Evolutionary conservation across 92 coral and sea anemone genomes (phyloP).

Genomic region (Chrysogorgia sp.): DNA sequence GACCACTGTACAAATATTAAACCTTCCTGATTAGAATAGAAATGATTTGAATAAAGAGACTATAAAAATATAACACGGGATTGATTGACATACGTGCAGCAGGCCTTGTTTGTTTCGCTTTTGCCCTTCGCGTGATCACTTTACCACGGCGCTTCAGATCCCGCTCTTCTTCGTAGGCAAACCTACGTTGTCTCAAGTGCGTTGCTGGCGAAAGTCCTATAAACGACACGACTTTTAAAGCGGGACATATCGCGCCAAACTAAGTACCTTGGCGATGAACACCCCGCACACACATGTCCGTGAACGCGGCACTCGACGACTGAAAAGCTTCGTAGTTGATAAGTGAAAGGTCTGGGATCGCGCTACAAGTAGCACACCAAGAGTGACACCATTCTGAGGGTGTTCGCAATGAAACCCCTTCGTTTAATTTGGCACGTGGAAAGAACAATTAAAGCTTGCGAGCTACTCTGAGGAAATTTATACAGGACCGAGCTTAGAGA

Average conservation of each 20-base stretch:
- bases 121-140: background rate
- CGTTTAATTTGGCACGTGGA: slow-evolving; percentile 18
- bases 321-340: slow-evolving; percentile 30
- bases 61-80: slow-evolving; percentile 15
- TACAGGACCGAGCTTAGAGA: background rate
- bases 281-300: background rate
- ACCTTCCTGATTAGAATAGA: slow-evolving; percentile 20
- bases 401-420: slow-evolving; percentile 38
- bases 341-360: slow-evolving; percentile 36
- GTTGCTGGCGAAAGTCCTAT: background rate
- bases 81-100: background rate
- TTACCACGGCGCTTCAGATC: background rate
- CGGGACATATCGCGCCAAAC: background rate
- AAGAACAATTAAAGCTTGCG: background rate
- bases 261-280: background rate
- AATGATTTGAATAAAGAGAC: slow-evolving; percentile 19
- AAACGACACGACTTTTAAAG: background rate
- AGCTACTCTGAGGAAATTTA: background rate
- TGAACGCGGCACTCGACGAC: slow-evolving; percentile 1
- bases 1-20: slow-evolving; percentile 37
- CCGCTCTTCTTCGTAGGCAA: background rate
- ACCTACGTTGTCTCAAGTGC: background rate
- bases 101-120: background rate
- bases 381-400: slow-evolving; percentile 22
- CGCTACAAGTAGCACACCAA: slow-evolving; percentile 35